phyloP scores from a whole-genome alignment of 2,797 vertebrate genomes.

The Hoplostethus atlanticus region DNA sequence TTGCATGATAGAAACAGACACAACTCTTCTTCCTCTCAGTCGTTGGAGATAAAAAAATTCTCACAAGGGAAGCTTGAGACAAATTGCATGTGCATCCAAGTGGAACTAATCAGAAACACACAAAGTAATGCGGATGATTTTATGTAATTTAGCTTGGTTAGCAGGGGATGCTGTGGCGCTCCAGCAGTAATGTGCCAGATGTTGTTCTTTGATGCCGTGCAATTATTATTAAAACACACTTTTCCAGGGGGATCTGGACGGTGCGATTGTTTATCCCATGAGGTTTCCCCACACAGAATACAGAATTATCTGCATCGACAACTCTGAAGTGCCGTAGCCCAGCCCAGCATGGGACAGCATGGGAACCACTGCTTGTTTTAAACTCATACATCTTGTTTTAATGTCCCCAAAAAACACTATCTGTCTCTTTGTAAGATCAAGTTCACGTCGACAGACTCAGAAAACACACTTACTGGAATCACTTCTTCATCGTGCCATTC shows the following conservation, averaged over 20 bases:
- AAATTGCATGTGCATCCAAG: conserved; percentile 44
- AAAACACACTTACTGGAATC: neutral
- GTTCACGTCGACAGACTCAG: neutral
- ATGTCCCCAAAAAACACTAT: conserved; percentile 18
- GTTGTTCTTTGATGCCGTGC: conserved; percentile 52
- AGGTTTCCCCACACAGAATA: conserved; percentile 35
- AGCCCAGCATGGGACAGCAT: conserved; percentile 1
- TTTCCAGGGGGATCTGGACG: conserved; percentile 50
- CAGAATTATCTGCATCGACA: conserved; percentile 43
- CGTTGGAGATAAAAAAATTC: conserved; percentile 9
- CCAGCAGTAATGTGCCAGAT: conserved; percentile 63
- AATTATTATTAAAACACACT: conserved; percentile 65
- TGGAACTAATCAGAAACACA: conserved; percentile 50
- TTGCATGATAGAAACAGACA: conserved; percentile 26
- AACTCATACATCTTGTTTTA: conserved; percentile 19
- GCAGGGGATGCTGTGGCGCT: conserved; percentile 28
- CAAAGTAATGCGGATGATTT: conserved; percentile 22
- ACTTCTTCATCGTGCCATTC: neutral
- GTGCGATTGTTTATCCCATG: conserved; percentile 50
- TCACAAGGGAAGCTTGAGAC: conserved; percentile 33
- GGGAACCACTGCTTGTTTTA: conserved; percentile 22
- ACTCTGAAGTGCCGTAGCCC: conserved; percentile 22
- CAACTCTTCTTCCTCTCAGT: conserved; percentile 4
- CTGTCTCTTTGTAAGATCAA: neutral
- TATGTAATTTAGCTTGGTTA: conserved; percentile 55